Base-by-base conservation (phyloP, 2,113 vertebrate genomes). In the Felis catus region DNA sequence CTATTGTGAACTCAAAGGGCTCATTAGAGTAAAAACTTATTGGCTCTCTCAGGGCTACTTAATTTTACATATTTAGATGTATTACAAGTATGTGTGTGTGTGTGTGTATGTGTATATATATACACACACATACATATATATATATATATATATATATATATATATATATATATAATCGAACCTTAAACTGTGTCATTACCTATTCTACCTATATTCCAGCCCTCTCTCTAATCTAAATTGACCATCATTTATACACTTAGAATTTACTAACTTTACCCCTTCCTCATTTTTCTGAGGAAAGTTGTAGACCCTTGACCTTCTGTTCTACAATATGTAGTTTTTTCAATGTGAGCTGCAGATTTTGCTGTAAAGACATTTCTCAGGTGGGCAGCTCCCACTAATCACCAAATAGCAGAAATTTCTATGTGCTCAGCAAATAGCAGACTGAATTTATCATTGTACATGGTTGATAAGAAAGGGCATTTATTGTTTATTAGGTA, bases 401-500 rank as follows among this genome's bases (percentile, higher is more conserved):
- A 95, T 97, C 93, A 96, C 36, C 63, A 80, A 94, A 61, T 33
- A 94, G 53, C 82, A 96, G 87, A 88, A 85, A 97, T 94, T 92
- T 97, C 90, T 90, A 53, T 21, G 9, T 79, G 86, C 63, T 98
- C 96, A 97, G 96, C 94, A 94, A 97, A 96, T 33, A 93, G 61
- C 25, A 92, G 65, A 74, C 70, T 78, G 80, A 96, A 97, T 97
- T 95, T 97, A 98, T 97, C 95, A 82, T 55, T 61, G 84, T 70
- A 39, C 31, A 4, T 85, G 81, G 82, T 95, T 98, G 96, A 94
- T 98, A 97, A 98, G 95, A 96, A 95, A 96, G 84, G 63, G 53
- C 95, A 76, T 76, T 93, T 98, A 91, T 96, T 98, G 97, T 96
- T 97, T 98, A 91, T 95, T 97, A 94, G 91, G 63, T 90, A 94